Evolutionary conservation across 1,140 invertebrate species (phyloP).

Genomic region (Papilio machaon): DNA sequence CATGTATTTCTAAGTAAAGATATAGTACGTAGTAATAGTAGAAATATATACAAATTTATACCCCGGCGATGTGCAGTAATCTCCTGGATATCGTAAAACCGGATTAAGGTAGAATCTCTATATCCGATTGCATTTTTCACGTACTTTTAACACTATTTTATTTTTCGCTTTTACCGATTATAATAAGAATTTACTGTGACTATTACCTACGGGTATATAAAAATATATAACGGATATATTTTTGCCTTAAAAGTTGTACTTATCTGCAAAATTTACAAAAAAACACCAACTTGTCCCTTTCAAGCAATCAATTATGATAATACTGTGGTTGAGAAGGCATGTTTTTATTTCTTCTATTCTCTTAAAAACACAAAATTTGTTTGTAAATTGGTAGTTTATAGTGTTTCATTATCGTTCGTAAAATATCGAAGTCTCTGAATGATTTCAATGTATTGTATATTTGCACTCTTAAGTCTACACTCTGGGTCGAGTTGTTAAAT

Average conservation of each 20-base stretch:
- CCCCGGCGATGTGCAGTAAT: not conserved
- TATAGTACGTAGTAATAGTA: not conserved
- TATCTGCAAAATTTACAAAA: not conserved
- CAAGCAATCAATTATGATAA: slow-evolving; percentile 8
- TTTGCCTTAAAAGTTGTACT: not conserved
- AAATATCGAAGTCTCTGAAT: too few species aligned
- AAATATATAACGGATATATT: not conserved
- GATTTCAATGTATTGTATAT: too few species aligned
- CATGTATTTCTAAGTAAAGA: not conserved
- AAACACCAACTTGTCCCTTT: not conserved
- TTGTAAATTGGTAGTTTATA: not conserved
- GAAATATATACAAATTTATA: not conserved
- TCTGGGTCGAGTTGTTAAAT: too few species aligned
- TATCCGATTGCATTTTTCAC: slow-evolving; percentile 13
- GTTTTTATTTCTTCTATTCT: not conserved
- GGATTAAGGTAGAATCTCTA: slow-evolving; percentile 9
- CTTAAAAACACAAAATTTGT: not conserved
- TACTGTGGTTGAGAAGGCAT: slow-evolving; percentile 3
- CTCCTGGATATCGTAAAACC: slow-evolving; percentile 6
- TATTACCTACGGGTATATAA: not conserved
- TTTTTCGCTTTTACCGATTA: not conserved
- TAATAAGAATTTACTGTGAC: not conserved
- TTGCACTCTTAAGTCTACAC: too few species aligned
- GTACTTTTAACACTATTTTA: not conserved
- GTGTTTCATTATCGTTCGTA: too few species aligned